Percentiles rank a stretch among this genome's conserved stretches.
Evolutionary conservation across 1,140 invertebrate species (phyloP).

Genomic region (Brachionus manjavacas): DNA sequence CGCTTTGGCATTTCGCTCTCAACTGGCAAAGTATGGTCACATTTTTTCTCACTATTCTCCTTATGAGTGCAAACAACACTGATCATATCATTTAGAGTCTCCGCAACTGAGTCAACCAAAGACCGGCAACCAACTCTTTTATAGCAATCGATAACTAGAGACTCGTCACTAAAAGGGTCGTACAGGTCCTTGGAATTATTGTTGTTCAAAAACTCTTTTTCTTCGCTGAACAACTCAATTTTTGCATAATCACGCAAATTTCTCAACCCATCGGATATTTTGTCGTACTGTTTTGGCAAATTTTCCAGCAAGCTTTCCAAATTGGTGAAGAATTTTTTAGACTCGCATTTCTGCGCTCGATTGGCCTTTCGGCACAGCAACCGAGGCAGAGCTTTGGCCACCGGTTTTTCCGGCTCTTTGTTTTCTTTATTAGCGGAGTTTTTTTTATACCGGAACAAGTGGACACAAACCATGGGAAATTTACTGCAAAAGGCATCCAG

Average conservation of each 20-base stretch:
- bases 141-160: not conserved
- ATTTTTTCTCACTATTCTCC: not conserved
- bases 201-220: not conserved
- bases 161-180: constrained; percentile 1
- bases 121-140: not conserved
- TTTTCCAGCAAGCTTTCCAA: not conserved
- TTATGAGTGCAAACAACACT: constrained; percentile 14
- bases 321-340: not conserved
- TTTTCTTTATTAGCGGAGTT: not conserved
- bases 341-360: no score
- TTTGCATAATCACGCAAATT: not conserved
- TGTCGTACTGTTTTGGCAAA: not conserved
- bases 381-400: not conserved
- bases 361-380: not conserved
- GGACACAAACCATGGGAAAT: not conserved
- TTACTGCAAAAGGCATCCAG: not conserved
- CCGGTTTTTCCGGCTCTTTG: not conserved
- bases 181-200: not conserved
- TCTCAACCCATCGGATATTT: not conserved
- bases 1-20: not conserved
- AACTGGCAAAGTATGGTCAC: not conserved
- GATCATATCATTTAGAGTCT: constrained; percentile 16
- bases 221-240: not conserved
- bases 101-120: not conserved
- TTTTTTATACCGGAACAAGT: not conserved